Evolutionary conservation across 2,113 vertebrate species (phyloP).

Genomic region (Apodemus speciosus): DNA sequence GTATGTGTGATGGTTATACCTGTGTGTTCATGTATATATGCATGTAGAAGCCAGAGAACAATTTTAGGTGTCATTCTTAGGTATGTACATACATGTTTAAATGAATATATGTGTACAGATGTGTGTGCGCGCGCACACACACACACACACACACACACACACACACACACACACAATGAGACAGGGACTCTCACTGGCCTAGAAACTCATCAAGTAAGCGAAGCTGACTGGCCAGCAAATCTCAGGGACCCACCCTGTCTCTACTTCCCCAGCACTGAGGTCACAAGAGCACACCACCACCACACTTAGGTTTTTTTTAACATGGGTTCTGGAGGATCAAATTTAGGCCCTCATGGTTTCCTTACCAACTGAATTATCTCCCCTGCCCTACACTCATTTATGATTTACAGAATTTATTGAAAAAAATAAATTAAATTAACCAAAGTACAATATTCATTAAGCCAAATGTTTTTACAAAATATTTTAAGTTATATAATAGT

Average conservation of each 20-base stretch:
- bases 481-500: constrained; percentile 49
- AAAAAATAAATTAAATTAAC: constrained; percentile 50
- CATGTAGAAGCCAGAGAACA: background rate
- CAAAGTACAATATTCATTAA: constrained; percentile 32
- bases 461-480: constrained; percentile 53
- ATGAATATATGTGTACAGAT: no score
- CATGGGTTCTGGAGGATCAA: background rate
- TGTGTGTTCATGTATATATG: background rate
- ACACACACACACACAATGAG: background rate
- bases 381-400: background rate
- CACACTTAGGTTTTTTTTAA: background rate
- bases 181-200: background rate
- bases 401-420: constrained; percentile 5
- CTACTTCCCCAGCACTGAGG: background rate
- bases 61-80: background rate
- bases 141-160: no score
- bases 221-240: background rate
- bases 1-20: background rate
- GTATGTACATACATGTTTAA: background rate
- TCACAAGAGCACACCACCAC: background rate
- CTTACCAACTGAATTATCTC: background rate
- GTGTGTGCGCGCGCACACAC: no score
- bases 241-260: background rate
- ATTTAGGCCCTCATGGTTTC: background rate
- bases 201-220: background rate